These are phyloP conservation scores for Drosophila tani DNA, from an alignment of 1,140 invertebrate species.

Conservation along the genomic window DNA sequence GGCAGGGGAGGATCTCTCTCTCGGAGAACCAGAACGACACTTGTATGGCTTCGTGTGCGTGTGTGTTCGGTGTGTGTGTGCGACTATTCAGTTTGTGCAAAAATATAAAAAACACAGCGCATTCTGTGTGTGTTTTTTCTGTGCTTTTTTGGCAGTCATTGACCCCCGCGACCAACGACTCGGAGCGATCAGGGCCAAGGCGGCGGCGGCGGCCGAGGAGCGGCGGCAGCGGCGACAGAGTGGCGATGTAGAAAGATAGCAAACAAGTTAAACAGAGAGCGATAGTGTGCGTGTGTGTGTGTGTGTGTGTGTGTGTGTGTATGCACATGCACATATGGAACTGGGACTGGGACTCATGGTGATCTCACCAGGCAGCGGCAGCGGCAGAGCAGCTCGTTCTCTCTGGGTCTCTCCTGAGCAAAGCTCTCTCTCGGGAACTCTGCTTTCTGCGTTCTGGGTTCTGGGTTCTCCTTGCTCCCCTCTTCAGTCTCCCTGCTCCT, in stretches of 20 bases:
- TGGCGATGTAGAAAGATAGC: constrained; percentile 78
- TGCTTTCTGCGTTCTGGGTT: constrained; percentile 1
- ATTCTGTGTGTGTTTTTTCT: constrained; percentile 40
- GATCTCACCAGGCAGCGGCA: constrained; percentile 23
- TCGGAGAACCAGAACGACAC: constrained; percentile 64
- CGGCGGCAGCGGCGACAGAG: constrained; percentile 1
- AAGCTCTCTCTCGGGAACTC: not conserved
- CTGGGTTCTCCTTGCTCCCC: not conserved
- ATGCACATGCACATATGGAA: constrained; percentile 28
- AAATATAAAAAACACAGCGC: constrained; percentile 34
- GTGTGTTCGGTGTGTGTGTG: constrained; percentile 32
- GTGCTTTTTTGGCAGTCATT: constrained; percentile 76
- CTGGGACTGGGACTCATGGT: constrained; percentile 10
- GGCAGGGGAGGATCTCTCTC: not conserved
- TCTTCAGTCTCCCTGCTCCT: not conserved
- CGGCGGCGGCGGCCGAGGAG: constrained; percentile 10
- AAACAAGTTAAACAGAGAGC: constrained; percentile 79
- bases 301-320: constrained; percentile 10
- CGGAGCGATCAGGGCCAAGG: constrained; percentile 64
- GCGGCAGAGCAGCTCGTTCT: not conserved
- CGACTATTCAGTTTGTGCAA: constrained; percentile 75
- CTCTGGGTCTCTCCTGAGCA: not conserved
- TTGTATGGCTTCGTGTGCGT: constrained; percentile 55
- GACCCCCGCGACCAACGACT: constrained; percentile 62
- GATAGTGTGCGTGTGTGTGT: constrained; percentile 44